Evolutionary conservation across 2,888 invertebrate species (phyloP).

Genomic region (Uropetala carovei): DNA sequence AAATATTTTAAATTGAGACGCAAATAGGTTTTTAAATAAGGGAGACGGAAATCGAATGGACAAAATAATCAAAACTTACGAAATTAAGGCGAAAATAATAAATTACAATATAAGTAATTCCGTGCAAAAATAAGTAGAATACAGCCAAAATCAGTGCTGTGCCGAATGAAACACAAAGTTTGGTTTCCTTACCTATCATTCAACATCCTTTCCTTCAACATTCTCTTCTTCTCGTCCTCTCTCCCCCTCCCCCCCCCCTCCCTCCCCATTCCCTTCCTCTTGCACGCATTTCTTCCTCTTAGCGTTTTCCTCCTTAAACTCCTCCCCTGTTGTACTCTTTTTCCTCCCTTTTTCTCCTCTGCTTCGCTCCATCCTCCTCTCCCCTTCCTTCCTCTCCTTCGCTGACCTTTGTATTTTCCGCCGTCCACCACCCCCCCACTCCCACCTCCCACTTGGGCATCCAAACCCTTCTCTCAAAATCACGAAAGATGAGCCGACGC

Average conservation of each 20-base stretch:
- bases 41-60: too few relatives aligned
- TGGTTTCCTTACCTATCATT: neutral
- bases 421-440: neutral
- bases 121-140: too few relatives aligned
- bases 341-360: too few relatives aligned
- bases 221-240: neutral
- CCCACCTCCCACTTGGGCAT: constrained; percentile 9
- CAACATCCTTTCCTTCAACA: neutral
- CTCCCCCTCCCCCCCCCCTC: neutral
- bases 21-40: too few relatives aligned
- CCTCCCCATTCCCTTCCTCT: neutral
- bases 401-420: constrained; percentile 2
- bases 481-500: neutral
- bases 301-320: too few relatives aligned
- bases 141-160: too few relatives aligned
- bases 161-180: neutral
- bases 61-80: too few relatives aligned
- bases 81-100: too few relatives aligned
- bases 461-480: neutral
- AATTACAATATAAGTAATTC: too few relatives aligned
- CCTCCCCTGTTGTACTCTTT: too few relatives aligned
- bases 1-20: too few relatives aligned
- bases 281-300: neutral
- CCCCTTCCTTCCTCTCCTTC: neutral
- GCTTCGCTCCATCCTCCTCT: too few relatives aligned